A percentile compares a stretch with the other conserved stretches of the same genome.
Conservation (phyloP, 1,140 invertebrate species). For the Drosophila pallidifrons region DNA sequence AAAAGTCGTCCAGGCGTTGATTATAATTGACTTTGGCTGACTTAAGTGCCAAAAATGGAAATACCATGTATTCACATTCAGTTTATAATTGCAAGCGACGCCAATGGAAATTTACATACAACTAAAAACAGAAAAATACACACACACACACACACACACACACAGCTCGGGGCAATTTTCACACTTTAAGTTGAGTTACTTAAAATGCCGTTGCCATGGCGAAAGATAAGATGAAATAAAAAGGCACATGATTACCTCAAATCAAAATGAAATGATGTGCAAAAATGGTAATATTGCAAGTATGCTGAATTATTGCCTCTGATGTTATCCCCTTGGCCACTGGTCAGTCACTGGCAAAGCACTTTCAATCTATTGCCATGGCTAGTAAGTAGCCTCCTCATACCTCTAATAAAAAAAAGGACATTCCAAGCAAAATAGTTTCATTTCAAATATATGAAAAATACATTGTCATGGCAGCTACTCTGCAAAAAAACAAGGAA, state of each 20-base stretch:
- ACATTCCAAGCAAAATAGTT: slow-evolving; percentile 42
- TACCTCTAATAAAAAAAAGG: not conserved
- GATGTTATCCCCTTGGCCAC: slow-evolving; percentile 64
- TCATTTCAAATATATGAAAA: slow-evolving; percentile 32
- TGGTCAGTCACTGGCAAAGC: slow-evolving; percentile 49
- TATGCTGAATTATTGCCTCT: slow-evolving; percentile 23
- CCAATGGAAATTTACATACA: slow-evolving; percentile 29
- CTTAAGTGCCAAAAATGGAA: slow-evolving; percentile 80
- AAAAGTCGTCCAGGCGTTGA: slow-evolving; percentile 54
- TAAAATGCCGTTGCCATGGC: slow-evolving; percentile 9
- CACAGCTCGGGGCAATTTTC: slow-evolving; percentile 34
- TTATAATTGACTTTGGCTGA: slow-evolving; percentile 82
- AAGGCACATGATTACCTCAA: slow-evolving; percentile 37
- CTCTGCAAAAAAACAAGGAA: not conserved
- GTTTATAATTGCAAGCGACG: slow-evolving; percentile 54
- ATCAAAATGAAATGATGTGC: slow-evolving; percentile 64
- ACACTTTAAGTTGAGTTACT: slow-evolving; percentile 24
- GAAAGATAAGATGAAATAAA: slow-evolving; percentile 31
- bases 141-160: not conserved
- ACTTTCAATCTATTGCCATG: slow-evolving; percentile 58
- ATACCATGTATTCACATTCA: slow-evolving; percentile 62
- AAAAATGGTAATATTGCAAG: slow-evolving; percentile 70
- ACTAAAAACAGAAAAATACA: not conserved
- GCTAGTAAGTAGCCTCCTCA: slow-evolving; percentile 50
- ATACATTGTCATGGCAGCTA: slow-evolving; percentile 60